Base-by-base conservation (phyloP, 2,888 invertebrate genomes). In the Zygogramma bicolorata region DNA sequence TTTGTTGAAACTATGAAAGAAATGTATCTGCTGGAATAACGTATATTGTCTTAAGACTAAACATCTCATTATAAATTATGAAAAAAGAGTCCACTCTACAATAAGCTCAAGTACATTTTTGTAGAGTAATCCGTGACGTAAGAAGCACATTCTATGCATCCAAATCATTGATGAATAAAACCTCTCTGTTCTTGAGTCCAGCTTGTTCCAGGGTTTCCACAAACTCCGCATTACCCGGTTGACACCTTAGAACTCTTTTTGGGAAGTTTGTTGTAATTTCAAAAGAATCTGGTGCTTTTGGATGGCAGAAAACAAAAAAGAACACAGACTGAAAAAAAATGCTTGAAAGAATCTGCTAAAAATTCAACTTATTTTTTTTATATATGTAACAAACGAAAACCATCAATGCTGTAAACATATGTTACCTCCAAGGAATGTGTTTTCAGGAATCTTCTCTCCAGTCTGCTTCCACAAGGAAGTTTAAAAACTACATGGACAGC, bases 191-290 rank as follows among this genome's bases (percentile, higher is more conserved):
- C 77, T 94, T 94, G 42, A 98, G 90, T 20, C 97, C 97, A 22
- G 93, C 94, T 74, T 95, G 93, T 71, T 88, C 88, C 65, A 97
- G 89, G 25, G 93, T 93, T 71, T 77, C 65, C 5, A 90, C 87
- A 53, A 88, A 87, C 60, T 88, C 86, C 78, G 86, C 85, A 78
- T 74, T 68, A 4, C 79, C 75, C 1, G 92, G 91, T 58, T 88
- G 86, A 83, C 93, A 92, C 3, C 92, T 90, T 67, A 98, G 88
- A 74, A 94, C 92, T 76, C 95, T 92, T 85, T 96, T 95, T 0
- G 98, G 98, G 86, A 96, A 98, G 88, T 97, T 98, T 77, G 97
- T 97, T 61, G 96, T 96, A 77, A 98, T 96, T 89, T 98, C 97
- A 86, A 98, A 98, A 85, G 94, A 93, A 85, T 96, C 92, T 1